These are phyloP conservation scores for Endotricha flammealis DNA, from an alignment of 2,888 invertebrate genomes.

Conservation along the genomic window DNA sequence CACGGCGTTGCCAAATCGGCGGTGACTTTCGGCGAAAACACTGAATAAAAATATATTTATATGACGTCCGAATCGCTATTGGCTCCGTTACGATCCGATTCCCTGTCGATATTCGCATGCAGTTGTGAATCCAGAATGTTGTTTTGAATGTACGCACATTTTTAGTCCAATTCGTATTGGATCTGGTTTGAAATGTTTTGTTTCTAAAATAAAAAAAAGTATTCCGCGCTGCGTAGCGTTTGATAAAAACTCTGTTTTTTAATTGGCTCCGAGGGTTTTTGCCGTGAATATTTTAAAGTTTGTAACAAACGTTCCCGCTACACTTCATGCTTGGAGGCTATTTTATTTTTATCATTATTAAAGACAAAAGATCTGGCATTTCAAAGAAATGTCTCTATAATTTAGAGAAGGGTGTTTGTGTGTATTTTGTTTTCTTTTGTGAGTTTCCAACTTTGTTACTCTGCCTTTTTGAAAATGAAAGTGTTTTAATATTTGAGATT, in stretches of 20 bases:
- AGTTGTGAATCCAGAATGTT: neutral
- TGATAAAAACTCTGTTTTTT: neutral
- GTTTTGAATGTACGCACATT: neutral
- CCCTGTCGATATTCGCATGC: conserved; percentile 19
- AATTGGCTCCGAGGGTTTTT: conserved; percentile 1
- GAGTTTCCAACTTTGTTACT: too few species aligned
- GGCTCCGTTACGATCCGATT: conserved; percentile 28
- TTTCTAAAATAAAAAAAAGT: neutral
- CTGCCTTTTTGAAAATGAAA: too few species aligned
- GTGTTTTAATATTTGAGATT: too few species aligned
- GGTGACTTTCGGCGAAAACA: conserved; percentile 56
- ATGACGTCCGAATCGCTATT: conserved; percentile 31
- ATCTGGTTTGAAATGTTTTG: conserved; percentile 1
- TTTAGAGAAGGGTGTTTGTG: neutral
- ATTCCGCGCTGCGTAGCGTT: neutral
- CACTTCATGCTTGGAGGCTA: too few species aligned
- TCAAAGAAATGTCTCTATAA: neutral
- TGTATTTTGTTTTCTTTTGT: too few species aligned
- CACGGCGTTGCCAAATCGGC: conserved; percentile 47
- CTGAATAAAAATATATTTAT: conserved; percentile 61
- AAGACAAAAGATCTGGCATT: too few species aligned
- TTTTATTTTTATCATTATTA: too few species aligned
- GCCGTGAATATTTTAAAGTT: conserved; percentile 1
- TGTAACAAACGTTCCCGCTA: neutral
- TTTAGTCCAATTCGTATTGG: neutral